Conservation (phyloP, 2,797 vertebrate species). For the Falco novaeseelandiae region DNA sequence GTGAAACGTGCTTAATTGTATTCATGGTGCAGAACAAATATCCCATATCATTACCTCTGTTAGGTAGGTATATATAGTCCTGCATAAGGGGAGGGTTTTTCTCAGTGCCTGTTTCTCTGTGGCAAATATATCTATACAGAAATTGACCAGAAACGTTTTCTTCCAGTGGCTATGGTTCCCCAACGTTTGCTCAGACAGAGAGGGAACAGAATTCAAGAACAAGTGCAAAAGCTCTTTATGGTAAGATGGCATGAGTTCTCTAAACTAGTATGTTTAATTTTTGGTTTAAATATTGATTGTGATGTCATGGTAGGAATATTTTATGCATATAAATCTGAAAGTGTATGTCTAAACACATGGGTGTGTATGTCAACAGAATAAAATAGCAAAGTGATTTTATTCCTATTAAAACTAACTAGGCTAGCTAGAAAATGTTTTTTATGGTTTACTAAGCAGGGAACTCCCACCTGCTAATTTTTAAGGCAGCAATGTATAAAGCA, state of each 20-base stretch:
- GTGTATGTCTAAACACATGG: rapidly evolving
- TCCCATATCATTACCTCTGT: not conserved
- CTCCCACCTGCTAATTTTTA: not conserved
- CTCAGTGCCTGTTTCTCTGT: not conserved
- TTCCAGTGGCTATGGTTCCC: slow-evolving; percentile 79
- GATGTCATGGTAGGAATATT: not conserved
- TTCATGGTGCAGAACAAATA: not conserved
- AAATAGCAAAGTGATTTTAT: not conserved
- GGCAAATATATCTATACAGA: not conserved
- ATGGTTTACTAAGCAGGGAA: not conserved
- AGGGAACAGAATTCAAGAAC: slow-evolving; percentile 75
- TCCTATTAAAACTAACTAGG: not conserved
- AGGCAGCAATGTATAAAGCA: not conserved
- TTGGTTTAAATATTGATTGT: not conserved
- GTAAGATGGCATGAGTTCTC: slow-evolving; percentile 52
- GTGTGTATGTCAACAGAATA: not conserved
- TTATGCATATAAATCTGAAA: not conserved
- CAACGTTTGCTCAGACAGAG: slow-evolving; percentile 69
- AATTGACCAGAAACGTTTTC: slow-evolving; percentile 30
- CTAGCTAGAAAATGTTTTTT: not conserved
- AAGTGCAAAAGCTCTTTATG: slow-evolving; percentile 81
- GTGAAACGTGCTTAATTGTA: not conserved
- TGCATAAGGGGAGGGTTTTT: rapidly evolving
- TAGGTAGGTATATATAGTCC: not conserved
- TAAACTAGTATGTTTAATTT: not conserved